phyloP scores from a whole-genome alignment of 2,888 invertebrate species.

The Endotricha flammealis region DNA sequence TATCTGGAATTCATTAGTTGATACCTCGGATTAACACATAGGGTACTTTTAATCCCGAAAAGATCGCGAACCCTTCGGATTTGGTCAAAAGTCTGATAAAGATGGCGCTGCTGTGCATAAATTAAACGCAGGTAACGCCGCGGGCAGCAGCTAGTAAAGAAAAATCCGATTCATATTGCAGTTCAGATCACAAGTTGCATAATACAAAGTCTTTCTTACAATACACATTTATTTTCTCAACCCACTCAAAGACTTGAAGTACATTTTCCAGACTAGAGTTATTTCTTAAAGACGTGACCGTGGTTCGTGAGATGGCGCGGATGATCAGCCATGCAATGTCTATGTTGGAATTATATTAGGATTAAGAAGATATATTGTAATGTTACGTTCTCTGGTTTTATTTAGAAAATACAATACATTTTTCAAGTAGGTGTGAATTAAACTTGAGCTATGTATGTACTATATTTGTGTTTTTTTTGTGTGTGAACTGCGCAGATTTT shows the following conservation, averaged over 20 bases:
- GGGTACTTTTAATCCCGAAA: no score
- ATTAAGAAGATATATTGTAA: slow-evolving; percentile 4
- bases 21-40: no score
- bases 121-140: no score
- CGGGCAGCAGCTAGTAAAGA: no score
- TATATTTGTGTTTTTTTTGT: background rate
- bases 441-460: no score
- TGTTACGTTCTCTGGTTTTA: background rate
- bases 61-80: no score
- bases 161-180: slow-evolving; percentile 7
- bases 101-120: no score
- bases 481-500: no score
- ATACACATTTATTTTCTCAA: slow-evolving; percentile 5
- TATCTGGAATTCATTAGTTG: no score
- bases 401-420: slow-evolving; percentile 8
- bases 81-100: no score
- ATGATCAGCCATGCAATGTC: slow-evolving; percentile 22
- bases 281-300: slow-evolving; percentile 47
- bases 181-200: background rate
- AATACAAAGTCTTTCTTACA: slow-evolving; percentile 5
- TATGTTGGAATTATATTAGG: slow-evolving; percentile 12
- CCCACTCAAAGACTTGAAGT: slow-evolving; percentile 16
- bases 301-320: slow-evolving; percentile 29
- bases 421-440: no score
- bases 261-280: slow-evolving; percentile 34